A percentile compares a stretch with the other conserved stretches of the same genome.
Evolutionary conservation across 2,888 invertebrate species (phyloP).

Genomic region (Tuta absoluta): DNA sequence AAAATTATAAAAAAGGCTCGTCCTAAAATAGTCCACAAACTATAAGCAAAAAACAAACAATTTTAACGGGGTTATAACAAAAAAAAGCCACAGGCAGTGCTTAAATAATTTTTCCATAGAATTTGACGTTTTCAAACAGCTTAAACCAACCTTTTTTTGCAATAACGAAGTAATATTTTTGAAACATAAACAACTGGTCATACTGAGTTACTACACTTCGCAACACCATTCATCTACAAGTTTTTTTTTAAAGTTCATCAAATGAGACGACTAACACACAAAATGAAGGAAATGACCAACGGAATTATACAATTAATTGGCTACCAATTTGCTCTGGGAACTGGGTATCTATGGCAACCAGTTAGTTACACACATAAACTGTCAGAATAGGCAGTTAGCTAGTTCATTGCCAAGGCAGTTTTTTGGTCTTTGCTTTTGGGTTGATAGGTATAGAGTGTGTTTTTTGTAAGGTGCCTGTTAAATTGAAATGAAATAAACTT

Average conservation of each 20-base stretch:
- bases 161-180: no score
- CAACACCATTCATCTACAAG: neutral
- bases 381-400: neutral
- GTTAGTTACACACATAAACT: neutral
- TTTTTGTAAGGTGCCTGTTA: neutral
- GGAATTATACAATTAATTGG: neutral
- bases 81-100: no score
- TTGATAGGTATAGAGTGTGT: neutral
- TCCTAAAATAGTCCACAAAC: no score
- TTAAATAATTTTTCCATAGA: no score
- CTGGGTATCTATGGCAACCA: conserved; percentile 3
- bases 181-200: no score
- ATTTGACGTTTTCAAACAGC: no score
- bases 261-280: conserved; percentile 8
- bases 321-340: conserved; percentile 1
- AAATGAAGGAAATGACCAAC: neutral
- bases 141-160: no score
- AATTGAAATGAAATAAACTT: neutral
- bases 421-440: neutral
- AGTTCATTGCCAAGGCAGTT: conserved; percentile 4
- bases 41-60: no score
- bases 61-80: no score
- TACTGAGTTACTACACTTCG: no score
- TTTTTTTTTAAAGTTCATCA: neutral
- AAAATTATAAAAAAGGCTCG: no score